phyloP scores from a whole-genome alignment of 2,113 vertebrate genomes.

The Ovibos moschatus region DNA sequence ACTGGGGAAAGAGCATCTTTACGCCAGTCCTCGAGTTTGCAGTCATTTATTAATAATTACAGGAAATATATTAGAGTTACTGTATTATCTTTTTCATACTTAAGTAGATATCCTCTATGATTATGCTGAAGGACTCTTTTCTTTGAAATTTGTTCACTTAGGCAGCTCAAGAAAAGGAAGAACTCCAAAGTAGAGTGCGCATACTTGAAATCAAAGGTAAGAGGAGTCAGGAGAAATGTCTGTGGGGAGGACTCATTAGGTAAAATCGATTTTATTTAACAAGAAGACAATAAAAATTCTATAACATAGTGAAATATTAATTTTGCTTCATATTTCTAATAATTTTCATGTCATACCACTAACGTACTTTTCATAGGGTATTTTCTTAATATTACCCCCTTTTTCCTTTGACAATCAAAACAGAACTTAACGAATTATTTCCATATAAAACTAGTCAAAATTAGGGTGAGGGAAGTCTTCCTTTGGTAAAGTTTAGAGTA shows the following conservation, averaged over 20 bases:
- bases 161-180: constrained; percentile 33
- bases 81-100: constrained; percentile 23
- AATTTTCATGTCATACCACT: neutral
- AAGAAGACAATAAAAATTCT: neutral
- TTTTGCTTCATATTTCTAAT: neutral
- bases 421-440: neutral
- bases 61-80: neutral
- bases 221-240: constrained; percentile 1
- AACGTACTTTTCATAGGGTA: neutral
- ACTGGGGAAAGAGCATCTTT: neutral
- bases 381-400: neutral
- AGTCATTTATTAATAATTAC: constrained; percentile 44
- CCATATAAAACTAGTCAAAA: neutral
- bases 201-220: constrained; percentile 34
- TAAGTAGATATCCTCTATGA: constrained; percentile 42
- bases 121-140: constrained; percentile 38
- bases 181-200: constrained; percentile 23
- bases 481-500: neutral
- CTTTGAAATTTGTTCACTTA: constrained; percentile 48
- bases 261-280: constrained; percentile 29
- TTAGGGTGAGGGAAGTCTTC: neutral
- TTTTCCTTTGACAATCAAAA: neutral
- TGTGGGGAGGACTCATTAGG: neutral
- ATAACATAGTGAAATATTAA: neutral
- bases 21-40: neutral